Evolutionary conservation across 2,113 vertebrate genomes (phyloP).

Genomic region (Neotoma lepida): DNA sequence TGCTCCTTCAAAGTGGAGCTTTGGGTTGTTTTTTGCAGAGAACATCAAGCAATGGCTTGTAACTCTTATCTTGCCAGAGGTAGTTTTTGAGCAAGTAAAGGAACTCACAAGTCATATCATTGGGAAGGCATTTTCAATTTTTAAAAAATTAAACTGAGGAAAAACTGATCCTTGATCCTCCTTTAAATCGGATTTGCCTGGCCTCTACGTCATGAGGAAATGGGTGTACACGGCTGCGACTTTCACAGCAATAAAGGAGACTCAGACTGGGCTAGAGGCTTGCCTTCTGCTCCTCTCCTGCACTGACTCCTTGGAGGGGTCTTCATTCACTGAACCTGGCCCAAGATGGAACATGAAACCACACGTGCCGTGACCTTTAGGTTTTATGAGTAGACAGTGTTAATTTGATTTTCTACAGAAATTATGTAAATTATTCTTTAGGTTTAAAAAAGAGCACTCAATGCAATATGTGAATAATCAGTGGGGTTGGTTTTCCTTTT

Average conservation of each 20-base stretch:
- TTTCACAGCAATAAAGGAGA: conserved; percentile 86
- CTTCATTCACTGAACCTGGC: conserved; percentile 30
- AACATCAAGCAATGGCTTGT: conserved; percentile 9
- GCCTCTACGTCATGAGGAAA: conserved; percentile 16
- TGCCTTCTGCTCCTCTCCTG: conserved; percentile 74
- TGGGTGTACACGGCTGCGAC: conserved; percentile 54
- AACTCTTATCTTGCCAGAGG: conserved; percentile 53
- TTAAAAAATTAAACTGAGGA: conserved; percentile 47
- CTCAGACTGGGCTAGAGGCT: conserved; percentile 61
- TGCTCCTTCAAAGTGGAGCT: neutral
- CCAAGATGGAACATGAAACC: conserved; percentile 78
- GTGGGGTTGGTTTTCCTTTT: conserved; percentile 84
- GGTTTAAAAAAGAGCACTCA: conserved; percentile 81
- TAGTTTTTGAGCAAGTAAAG: conserved; percentile 63
- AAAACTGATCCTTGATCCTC: conserved; percentile 58
- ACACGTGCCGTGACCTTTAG: conserved; percentile 80
- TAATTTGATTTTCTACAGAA: conserved; percentile 83
- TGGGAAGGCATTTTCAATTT: conserved; percentile 68
- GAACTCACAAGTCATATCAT: conserved; percentile 39
- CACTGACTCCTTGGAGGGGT: conserved; percentile 68
- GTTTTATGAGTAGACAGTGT: conserved; percentile 79
- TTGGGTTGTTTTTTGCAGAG: conserved; percentile 29
- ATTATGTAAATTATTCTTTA: conserved; percentile 85
- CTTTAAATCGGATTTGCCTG: neutral
- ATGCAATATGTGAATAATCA: conserved; percentile 89